Conservation (phyloP, 2,888 invertebrate species). For the Pasiphila rectangulata region DNA sequence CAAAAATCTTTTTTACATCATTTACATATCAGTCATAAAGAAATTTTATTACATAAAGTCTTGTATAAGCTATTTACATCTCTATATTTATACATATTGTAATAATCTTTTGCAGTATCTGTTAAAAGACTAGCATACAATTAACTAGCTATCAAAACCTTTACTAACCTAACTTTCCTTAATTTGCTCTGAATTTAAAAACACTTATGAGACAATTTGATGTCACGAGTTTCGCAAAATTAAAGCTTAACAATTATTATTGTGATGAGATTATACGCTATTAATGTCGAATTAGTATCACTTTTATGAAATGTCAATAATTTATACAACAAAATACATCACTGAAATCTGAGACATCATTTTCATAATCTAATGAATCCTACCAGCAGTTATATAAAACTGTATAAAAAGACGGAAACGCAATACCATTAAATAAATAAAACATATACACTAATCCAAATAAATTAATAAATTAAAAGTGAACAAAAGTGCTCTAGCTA, state of each 20-base stretch:
- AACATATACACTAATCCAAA: constrained; percentile 23
- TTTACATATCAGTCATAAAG: constrained; percentile 71
- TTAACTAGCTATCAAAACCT: constrained; percentile 25
- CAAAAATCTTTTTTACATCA: constrained; percentile 52
- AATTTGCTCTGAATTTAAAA: constrained; percentile 20
- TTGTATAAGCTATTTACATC: constrained; percentile 44
- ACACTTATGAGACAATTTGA: constrained; percentile 13
- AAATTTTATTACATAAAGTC: constrained; percentile 42
- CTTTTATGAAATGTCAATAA: constrained; percentile 12
- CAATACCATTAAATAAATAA: constrained; percentile 18
- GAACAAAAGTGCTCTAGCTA: constrained; percentile 7
- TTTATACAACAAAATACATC: constrained; percentile 18
- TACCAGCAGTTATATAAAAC: not conserved
- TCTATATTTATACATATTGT: constrained; percentile 27
- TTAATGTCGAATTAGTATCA: constrained; percentile 17
- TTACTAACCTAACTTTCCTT: constrained; percentile 13
- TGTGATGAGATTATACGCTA: constrained; percentile 20
- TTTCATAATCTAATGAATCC: not conserved
- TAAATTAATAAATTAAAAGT: constrained; percentile 26
- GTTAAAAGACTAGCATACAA: constrained; percentile 30
- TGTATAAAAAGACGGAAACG: constrained; percentile 13
- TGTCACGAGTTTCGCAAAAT: constrained; percentile 23
- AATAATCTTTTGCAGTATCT: constrained; percentile 22
- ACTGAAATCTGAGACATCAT: not conserved
- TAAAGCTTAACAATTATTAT: constrained; percentile 18